These are phyloP conservation scores for Loxodonta africana DNA, from an alignment of 2,113 vertebrate genomes.

Conservation along the genomic window DNA sequence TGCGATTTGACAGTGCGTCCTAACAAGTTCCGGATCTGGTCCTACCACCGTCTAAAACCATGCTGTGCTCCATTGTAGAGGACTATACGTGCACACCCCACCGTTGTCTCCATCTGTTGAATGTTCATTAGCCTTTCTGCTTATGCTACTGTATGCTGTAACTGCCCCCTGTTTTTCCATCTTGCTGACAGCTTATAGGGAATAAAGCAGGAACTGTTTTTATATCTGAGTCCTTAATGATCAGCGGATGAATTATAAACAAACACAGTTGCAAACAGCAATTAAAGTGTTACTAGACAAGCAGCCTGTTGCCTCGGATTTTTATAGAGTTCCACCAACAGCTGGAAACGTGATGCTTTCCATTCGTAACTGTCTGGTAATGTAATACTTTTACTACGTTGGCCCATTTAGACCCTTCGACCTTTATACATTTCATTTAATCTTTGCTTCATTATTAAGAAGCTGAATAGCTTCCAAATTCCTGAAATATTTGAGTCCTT, in stretches of 20 bases:
- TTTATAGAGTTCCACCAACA: constrained; percentile 21
- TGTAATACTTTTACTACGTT: background rate
- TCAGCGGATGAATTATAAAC: constrained; percentile 81
- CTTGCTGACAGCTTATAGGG: constrained; percentile 79
- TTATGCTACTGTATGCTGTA: background rate
- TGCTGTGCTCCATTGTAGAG: too few relatives aligned
- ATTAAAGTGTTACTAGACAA: constrained; percentile 80
- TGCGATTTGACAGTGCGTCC: background rate
- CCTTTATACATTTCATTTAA: constrained; percentile 5
- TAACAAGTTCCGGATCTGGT: background rate
- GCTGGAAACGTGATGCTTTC: background rate
- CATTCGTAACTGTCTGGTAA: background rate
- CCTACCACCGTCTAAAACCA: background rate
- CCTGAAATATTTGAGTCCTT: constrained; percentile 41
- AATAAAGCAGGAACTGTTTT: constrained; percentile 84
- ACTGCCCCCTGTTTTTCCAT: constrained; percentile 54
- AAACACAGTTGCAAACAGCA: constrained; percentile 81
- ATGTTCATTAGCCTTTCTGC: constrained; percentile 48
- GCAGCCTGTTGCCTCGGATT: constrained; percentile 83
- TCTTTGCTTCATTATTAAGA: constrained; percentile 45
- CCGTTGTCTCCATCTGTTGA: constrained; percentile 19
- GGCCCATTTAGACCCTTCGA: background rate
- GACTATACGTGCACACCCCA: background rate
- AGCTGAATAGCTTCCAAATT: constrained; percentile 45
- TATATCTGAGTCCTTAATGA: constrained; percentile 77